Evolutionary conservation across 2,797 vertebrate genomes (phyloP).

Genomic region (Cyprinella venusta): DNA sequence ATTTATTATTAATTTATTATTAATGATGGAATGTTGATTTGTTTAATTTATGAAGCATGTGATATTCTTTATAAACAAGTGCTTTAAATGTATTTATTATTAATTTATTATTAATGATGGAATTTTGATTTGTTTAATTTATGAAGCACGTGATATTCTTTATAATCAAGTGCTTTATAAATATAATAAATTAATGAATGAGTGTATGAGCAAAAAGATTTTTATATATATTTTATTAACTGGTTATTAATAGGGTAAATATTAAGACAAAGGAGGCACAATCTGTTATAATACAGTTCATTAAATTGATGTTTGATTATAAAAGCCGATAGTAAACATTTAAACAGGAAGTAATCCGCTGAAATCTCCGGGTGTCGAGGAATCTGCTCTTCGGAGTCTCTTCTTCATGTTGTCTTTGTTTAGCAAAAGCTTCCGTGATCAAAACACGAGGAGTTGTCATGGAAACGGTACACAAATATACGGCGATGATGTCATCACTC

Average conservation of each 20-base stretch:
- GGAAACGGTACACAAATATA: not conserved
- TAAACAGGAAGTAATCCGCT: no score
- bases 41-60: no score
- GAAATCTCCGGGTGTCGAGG: not conserved
- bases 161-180: not conserved
- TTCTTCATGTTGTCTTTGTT: conserved; percentile 22
- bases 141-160: not conserved
- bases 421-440: conserved; percentile 28
- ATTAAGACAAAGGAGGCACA: not conserved
- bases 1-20: no score
- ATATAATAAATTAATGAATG: not conserved
- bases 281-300: not conserved
- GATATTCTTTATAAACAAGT: no score
- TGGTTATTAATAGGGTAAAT: not conserved
- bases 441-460: conserved; percentile 11
- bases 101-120: not conserved
- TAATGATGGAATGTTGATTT: no score
- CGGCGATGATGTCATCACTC: conserved; percentile 14
- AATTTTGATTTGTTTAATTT: not conserved
- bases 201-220: not conserved
- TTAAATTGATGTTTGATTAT: not conserved
- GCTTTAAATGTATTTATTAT: no score
- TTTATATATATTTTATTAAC: not conserved
- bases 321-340: not conserved
- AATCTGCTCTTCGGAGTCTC: not conserved